A percentile compares a stretch with the other conserved stretches of the same genome.
Evolutionary conservation across 2,888 invertebrate species (phyloP).

Genomic region (Agrochola circellaris): DNA sequence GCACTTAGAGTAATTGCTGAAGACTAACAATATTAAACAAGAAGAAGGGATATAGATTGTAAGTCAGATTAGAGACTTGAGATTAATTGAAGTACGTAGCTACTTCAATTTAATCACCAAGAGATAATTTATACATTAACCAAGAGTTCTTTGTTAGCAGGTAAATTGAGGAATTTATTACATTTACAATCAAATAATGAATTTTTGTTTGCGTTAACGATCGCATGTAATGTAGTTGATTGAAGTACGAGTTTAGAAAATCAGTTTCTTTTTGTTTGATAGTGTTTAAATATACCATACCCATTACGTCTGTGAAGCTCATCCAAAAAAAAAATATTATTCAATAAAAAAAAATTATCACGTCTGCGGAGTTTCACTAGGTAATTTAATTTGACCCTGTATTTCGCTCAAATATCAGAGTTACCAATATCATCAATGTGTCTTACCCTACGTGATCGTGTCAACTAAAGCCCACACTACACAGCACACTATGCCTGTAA

Average conservation of each 20-base stretch:
- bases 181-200: not conserved
- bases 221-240: not conserved
- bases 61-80: constrained; percentile 17
- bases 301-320: not conserved
- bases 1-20: constrained; percentile 32
- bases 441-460: not conserved
- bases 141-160: not conserved
- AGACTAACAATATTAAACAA: constrained; percentile 18
- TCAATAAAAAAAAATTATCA: not conserved
- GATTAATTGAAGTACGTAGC: constrained; percentile 12
- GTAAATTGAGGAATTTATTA: not conserved
- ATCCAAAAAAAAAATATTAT: not conserved
- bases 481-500: not conserved
- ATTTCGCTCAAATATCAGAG: not conserved
- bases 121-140: too few species aligned
- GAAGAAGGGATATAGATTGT: not conserved
- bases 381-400: not conserved
- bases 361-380: not conserved
- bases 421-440: not conserved
- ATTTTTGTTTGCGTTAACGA: too few species aligned
- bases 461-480: not conserved
- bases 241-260: not conserved
- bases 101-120: not conserved
- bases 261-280: not conserved
- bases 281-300: not conserved